Percentiles rank a stretch among this genome's conserved stretches.
Evolutionary conservation across 2,888 invertebrate species (phyloP).

Genomic region (Octonoba sinensis): DNA sequence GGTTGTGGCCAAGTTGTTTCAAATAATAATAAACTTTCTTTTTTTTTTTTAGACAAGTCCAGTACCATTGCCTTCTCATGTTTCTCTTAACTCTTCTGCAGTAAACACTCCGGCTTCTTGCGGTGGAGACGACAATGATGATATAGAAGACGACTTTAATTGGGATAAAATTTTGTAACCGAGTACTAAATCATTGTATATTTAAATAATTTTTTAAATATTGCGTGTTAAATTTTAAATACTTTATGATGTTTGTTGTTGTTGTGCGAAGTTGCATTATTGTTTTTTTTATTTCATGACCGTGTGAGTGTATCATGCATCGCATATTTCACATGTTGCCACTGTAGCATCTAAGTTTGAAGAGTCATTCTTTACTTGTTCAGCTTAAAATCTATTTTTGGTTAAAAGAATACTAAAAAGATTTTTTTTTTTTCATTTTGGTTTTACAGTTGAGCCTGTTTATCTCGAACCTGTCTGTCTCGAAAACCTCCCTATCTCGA

Average conservation of each 20-base stretch:
- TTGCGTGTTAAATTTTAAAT: slow-evolving; percentile 58
- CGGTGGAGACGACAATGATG: slow-evolving; percentile 60
- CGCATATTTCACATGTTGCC: too few relatives aligned
- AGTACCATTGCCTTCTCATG: slow-evolving; percentile 57
- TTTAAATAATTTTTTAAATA: slow-evolving; percentile 35
- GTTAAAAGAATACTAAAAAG: too few relatives aligned
- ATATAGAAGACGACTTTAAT: slow-evolving; percentile 64
- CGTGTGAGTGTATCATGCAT: too few relatives aligned
- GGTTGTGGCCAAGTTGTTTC: too few relatives aligned
- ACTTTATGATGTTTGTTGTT: slow-evolving; percentile 36
- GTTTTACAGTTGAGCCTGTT: too few relatives aligned
- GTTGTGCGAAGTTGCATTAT: background rate
- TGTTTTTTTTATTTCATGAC: slow-evolving; percentile 1
- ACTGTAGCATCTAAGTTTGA: too few relatives aligned
- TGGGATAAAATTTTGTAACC: slow-evolving; percentile 65
- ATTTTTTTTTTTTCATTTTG: too few relatives aligned
- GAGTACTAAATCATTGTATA: slow-evolving; percentile 19
- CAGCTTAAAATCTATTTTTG: too few relatives aligned
- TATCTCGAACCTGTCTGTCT: too few relatives aligned
- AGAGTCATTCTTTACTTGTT: too few relatives aligned
- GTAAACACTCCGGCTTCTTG: slow-evolving; percentile 56
- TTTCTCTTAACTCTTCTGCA: slow-evolving; percentile 53
- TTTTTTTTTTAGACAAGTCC: slow-evolving; percentile 46
- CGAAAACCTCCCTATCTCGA: too few relatives aligned
- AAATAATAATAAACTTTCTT: too few relatives aligned